Evolutionary conservation across 2,113 vertebrate genomes (phyloP), one percentile per base, ranked within the genome.

Genomic region (Ptilorrhoa leucosticta): DNA sequence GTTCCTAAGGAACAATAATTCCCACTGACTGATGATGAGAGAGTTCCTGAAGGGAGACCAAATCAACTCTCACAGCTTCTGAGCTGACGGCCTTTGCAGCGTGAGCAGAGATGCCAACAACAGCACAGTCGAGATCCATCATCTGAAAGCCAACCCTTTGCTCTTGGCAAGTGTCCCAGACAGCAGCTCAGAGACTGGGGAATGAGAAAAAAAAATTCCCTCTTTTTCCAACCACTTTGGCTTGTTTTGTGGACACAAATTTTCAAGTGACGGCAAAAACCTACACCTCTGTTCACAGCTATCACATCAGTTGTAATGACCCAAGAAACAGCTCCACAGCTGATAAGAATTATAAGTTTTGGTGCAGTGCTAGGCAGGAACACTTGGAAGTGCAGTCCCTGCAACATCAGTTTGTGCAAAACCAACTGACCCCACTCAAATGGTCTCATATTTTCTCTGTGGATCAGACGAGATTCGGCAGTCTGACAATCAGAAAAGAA

Each of bases 121-220:
- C 58, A 92, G 33, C 71, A 71, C 33, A 66, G 60, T 50, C 0
- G 0, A 96, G 88, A 92, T 93, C 75, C 64, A 81, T 86, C 90
- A 94, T 66, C 60, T 94, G 76, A n/a, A 86, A 88, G 30, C 51
- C 37, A 77, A 19, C 4, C 18, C 26, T 95, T 75, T 77, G 45
- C 47, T 66, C 10, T 5, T 93, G 96, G 96, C 90, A 93, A 28
- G 10, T 57, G 35, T 92, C 93, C 88, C 83, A 95, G 76, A 56
- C 58, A 87, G 60, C 69, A 95, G 51, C 51, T 66, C 2, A 0
- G 60, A 60, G 56, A 56, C 56, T 56, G 26, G 18, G 20, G 18
- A 80, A 47, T 37, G 27, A 80, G 37, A 73, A 54, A 61, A 93
- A 93, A 42, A 76, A 11, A 70, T 47, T 88, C 30, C 23, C 2